A percentile compares a stretch with the other conserved stretches of the same genome.
These are phyloP conservation scores for Trachurus trachurus DNA, from an alignment of 2,797 vertebrate species.

Conservation along the genomic window DNA sequence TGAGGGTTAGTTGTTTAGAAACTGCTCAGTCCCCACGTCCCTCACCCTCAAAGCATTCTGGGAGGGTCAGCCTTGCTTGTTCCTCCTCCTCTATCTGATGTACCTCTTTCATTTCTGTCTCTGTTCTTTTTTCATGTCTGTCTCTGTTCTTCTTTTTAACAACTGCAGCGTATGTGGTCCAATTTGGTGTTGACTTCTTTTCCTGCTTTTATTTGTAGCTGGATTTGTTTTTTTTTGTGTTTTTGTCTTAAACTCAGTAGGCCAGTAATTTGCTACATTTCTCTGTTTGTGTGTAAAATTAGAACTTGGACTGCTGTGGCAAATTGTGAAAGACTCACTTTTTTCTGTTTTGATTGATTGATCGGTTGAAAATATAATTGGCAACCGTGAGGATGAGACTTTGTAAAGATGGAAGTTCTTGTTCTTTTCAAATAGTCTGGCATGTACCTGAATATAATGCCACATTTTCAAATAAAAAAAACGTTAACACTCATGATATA, in stretches of 20 bases:
- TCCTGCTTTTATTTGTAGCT: constrained; percentile 1
- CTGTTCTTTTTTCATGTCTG: constrained; percentile 27
- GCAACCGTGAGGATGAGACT: neutral
- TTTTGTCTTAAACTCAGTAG: too few relatives aligned
- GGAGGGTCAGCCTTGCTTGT: constrained; percentile 32
- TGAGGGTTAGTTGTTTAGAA: constrained; percentile 67
- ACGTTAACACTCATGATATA: neutral
- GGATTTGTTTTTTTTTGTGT: neutral
- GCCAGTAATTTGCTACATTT: neutral
- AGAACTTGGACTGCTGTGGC: neutral
- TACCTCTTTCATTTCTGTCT: constrained; percentile 22
- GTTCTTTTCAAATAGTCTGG: neutral
- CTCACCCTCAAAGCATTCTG: constrained; percentile 35
- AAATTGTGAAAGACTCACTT: neutral
- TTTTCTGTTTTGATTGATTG: neutral
- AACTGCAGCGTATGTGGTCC: neutral
- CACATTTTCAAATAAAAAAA: neutral
- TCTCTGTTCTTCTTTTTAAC: constrained; percentile 27
- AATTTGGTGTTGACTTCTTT: neutral
- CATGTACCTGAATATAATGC: neutral
- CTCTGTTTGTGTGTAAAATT: neutral
- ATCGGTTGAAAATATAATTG: neutral
- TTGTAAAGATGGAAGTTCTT: too few relatives aligned
- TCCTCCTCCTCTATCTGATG: constrained; percentile 16
- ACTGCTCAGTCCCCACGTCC: constrained; percentile 50